These are phyloP conservation scores for Argya squamiceps DNA, from an alignment of 2,797 vertebrate genomes.

Conservation along the genomic window DNA sequence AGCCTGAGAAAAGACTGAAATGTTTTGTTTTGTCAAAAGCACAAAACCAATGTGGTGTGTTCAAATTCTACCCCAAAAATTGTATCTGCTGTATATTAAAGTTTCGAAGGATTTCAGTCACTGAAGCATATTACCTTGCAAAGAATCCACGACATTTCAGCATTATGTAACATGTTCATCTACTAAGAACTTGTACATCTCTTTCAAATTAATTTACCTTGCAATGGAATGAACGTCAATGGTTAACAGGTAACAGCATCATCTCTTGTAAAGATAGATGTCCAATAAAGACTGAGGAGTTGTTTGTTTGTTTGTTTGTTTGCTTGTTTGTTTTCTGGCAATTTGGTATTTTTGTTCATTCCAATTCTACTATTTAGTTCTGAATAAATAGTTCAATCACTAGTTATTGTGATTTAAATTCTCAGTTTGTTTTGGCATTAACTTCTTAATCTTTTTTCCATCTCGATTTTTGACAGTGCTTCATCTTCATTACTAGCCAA, in stretches of 20 bases:
- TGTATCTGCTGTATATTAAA: background rate
- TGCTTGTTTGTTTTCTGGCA: background rate
- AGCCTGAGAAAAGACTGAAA: background rate
- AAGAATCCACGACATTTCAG: background rate
- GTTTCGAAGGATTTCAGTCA: background rate
- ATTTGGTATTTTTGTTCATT: background rate
- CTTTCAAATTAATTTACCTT: background rate
- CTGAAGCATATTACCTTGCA: background rate
- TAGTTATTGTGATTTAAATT: background rate
- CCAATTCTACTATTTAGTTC: background rate
- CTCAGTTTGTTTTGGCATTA: background rate
- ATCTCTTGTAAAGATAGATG: background rate
- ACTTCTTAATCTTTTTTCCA: background rate
- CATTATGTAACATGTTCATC: background rate
- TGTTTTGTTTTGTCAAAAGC: background rate
- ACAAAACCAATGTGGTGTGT: background rate
- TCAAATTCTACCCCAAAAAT: background rate
- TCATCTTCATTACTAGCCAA: slow-evolving; percentile 6
- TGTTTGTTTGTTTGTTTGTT: too few relatives aligned
- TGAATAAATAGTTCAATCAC: background rate
- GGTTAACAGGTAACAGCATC: background rate
- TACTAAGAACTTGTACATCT: background rate
- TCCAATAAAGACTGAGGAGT: background rate
- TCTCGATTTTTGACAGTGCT: background rate
- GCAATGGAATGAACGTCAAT: background rate